Evolutionary conservation across 2,113 vertebrate genomes (phyloP).

Genomic region (Coracopsis vasa): DNA sequence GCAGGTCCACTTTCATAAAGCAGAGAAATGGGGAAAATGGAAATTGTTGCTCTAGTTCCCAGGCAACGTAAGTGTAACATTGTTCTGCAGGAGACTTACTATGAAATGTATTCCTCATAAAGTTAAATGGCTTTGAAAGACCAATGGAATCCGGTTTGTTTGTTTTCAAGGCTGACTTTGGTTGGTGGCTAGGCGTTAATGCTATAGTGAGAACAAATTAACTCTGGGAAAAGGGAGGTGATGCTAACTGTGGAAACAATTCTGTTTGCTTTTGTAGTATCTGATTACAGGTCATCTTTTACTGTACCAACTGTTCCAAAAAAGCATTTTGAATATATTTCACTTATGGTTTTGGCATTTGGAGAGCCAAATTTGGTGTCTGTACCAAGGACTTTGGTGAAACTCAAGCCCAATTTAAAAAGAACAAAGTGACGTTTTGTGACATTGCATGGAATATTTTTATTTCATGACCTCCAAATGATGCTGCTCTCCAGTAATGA

Average conservation of each 20-base stretch:
- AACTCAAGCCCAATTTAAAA: background rate
- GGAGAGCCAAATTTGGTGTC: background rate
- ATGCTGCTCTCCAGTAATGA: background rate
- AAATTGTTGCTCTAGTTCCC: background rate
- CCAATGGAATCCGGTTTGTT: background rate
- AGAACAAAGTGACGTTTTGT: background rate
- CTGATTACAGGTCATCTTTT: background rate
- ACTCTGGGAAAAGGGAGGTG: background rate
- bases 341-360: background rate
- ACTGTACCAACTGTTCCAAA: background rate
- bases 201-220: background rate
- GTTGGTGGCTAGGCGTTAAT: background rate
- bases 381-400: background rate
- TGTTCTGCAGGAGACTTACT: background rate
- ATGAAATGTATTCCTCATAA: background rate
- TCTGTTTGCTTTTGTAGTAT: accelerated
- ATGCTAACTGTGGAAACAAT: background rate
- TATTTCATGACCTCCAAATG: background rate
- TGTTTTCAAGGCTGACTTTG: background rate
- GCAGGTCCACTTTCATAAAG: background rate
- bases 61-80: accelerated
- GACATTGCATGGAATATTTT: background rate
- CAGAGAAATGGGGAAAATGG: background rate
- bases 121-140: background rate
- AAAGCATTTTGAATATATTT: background rate